These are phyloP conservation scores for Amphiprion ocellaris DNA, from an alignment of 2,113 vertebrate species.

Conservation along the genomic window DNA sequence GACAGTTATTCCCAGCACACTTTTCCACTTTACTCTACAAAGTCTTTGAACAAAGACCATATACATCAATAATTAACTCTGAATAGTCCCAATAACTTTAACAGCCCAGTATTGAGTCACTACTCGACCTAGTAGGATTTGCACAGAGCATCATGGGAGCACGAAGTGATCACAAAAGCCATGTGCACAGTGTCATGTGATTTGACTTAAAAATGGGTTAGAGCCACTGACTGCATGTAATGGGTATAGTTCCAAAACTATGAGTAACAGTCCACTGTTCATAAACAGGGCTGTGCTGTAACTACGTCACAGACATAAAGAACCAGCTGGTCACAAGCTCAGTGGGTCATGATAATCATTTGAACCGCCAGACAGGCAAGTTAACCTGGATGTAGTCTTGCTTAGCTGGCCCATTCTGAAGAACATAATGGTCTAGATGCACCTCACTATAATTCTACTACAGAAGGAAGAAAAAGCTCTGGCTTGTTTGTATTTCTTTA, in stretches of 20 bases:
- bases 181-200: not conserved
- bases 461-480: too few relatives aligned
- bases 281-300: not conserved
- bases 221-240: too few relatives aligned
- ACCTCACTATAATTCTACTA: too few relatives aligned
- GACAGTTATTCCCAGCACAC: too few relatives aligned
- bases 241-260: not conserved
- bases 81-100: not conserved
- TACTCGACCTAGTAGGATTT: not conserved
- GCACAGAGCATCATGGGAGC: not conserved
- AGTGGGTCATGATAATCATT: not conserved
- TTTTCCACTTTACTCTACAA: not conserved
- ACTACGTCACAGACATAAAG: not conserved
- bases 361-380: too few relatives aligned
- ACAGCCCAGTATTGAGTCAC: not conserved
- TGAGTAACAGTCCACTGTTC: not conserved
- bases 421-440: too few relatives aligned
- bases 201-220: not conserved
- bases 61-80: slow-evolving; percentile 31
- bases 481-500: too few relatives aligned
- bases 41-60: slow-evolving; percentile 24
- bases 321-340: not conserved
- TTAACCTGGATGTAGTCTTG: too few relatives aligned
- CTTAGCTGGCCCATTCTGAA: too few relatives aligned
- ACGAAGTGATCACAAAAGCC: not conserved